Percentiles rank a stretch among this genome's conserved stretches.
These are phyloP conservation scores for Parazoanthus darwini DNA, from an alignment of 92 coral and sea anemone genomes.

Conservation along the genomic window DNA sequence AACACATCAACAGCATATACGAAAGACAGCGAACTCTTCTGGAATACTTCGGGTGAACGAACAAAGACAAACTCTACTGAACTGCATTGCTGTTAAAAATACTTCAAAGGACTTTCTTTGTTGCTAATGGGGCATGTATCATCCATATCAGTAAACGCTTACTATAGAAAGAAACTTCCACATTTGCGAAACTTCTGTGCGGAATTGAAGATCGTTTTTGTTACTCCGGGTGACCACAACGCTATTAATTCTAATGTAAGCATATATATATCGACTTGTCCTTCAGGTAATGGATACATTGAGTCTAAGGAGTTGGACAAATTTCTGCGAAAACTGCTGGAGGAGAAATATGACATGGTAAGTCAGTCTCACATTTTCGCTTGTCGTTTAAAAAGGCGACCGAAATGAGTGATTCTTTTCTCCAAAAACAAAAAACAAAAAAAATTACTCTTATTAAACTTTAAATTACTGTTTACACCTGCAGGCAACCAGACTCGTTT, in stretches of 20 bases:
- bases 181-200: too few species aligned
- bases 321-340: conserved; percentile 62
- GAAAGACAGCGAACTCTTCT: neutral
- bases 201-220: neutral
- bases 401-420: too few species aligned
- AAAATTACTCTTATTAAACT: too few species aligned
- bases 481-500: neutral
- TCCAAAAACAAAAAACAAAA: too few species aligned
- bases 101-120: neutral
- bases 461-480: neutral
- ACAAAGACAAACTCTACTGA: too few species aligned
- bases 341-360: conserved; percentile 69
- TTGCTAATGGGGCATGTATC: too few species aligned
- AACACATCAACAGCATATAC: too few species aligned
- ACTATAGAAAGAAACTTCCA: too few species aligned
- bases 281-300: conserved; percentile 78
- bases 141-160: too few species aligned
- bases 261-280: neutral
- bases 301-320: conserved; percentile 75
- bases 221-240: neutral
- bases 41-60: too few species aligned
- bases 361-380: neutral
- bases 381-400: neutral
- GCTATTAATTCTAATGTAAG: neutral
- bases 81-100: neutral